These are phyloP conservation scores for Phylloscopus trochiloides DNA, from an alignment of 2,113 vertebrate species.

Conservation along the genomic window DNA sequence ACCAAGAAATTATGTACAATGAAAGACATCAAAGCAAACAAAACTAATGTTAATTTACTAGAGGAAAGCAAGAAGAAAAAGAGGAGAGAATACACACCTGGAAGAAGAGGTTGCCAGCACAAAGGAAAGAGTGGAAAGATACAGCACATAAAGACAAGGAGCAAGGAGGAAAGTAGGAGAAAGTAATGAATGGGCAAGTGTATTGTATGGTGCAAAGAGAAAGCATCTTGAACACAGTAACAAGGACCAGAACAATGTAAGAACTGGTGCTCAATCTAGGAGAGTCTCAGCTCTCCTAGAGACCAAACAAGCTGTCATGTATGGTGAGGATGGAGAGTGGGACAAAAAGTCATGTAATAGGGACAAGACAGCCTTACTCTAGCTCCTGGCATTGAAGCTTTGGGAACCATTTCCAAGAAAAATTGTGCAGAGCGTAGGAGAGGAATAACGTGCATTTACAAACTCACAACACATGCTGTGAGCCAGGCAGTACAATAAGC, in stretches of 20 bases:
- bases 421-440: neutral
- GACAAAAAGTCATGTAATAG: neutral
- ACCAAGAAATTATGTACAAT: neutral
- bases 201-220: neutral
- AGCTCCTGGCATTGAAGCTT: neutral
- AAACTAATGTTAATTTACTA: neutral
- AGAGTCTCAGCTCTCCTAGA: neutral
- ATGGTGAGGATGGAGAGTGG: rapidly evolving
- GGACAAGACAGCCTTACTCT: neutral
- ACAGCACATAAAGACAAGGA: neutral
- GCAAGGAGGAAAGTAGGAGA: neutral
- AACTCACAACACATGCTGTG: neutral
- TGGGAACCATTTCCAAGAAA: neutral
- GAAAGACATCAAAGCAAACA: neutral
- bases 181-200: neutral
- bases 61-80: neutral
- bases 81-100: neutral
- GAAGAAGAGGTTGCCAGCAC: neutral
- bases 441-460: neutral
- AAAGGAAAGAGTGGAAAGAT: neutral
- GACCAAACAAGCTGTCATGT: neutral
- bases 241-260: neutral
- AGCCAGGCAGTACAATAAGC: neutral
- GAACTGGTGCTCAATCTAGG: neutral
- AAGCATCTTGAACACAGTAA: neutral